Base-by-base conservation (phyloP, 2,113 vertebrate species). In the Triplophysa siluroides region DNA sequence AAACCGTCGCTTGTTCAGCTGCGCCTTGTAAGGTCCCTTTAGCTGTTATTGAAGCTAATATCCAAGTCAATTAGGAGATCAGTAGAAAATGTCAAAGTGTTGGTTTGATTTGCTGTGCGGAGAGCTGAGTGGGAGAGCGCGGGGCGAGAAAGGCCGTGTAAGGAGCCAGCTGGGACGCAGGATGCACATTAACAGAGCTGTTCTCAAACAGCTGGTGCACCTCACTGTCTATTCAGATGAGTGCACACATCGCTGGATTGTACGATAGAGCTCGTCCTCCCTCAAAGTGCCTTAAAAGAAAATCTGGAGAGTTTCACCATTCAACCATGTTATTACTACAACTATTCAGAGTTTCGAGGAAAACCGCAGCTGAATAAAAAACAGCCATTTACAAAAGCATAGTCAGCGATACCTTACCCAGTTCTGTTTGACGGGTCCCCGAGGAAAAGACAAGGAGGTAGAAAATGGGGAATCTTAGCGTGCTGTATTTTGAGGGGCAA, bases 171-270 rank as follows among this genome's bases (percentile, higher is more conserved):
- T 79, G 79, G 47, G 56, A 69, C 62, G 41, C 47, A 21, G 65
- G 38, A 69, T 60, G 73, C 58, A 76, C 45, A 76, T 79, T 76
- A 76, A 41, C 21, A 77, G 21, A 10, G 60, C 60, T 26, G 56
- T 45, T 65, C 56, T 64, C 45, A 63, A 69, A 72, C 79, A 84
- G 70, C 79, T 75, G 76, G 18, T 75, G 33, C 61, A 56, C 62
- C 61, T 81, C 74, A 61, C 62, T 83, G 58, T 72, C 61, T 72
- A 77, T 83, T 80, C 76, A 54, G 62, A 79, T 60, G 65, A 76
- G 47, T 71, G 64, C 69, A 24, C 52, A 58, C 10, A 13, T 13
- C 61, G 23, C 24, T 14, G 41, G 23, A 38, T 41, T n/a, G 18
- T 19, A 63, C 18, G 61, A 16, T 47, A 19, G 1, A 62, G 56